Conservation (phyloP, 2,888 invertebrate genomes). For the Clunio marinus region DNA sequence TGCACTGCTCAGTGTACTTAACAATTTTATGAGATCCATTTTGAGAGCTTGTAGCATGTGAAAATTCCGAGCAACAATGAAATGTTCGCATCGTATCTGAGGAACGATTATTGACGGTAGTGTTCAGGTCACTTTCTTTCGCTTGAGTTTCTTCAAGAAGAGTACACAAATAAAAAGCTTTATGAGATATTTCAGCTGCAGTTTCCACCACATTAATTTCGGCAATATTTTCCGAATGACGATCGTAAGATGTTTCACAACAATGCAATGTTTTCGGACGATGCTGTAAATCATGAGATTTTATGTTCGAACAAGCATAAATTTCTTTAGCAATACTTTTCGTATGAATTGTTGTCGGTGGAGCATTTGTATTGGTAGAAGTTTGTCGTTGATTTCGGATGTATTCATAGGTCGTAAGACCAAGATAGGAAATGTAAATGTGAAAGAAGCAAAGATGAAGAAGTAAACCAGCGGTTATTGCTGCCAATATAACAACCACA, state of each 20-base stretch:
- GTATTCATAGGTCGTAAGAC: constrained; percentile 87
- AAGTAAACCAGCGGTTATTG: constrained; percentile 70
- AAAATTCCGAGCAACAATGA: constrained; percentile 52
- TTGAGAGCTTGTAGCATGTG: constrained; percentile 41
- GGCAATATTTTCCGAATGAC: not conserved
- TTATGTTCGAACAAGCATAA: constrained; percentile 49
- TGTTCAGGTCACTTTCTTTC: constrained; percentile 44
- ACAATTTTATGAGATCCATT: constrained; percentile 42
- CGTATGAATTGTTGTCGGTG: constrained; percentile 45
- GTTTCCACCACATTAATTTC: not conserved
- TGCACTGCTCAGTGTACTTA: constrained; percentile 50
- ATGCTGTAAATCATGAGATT: constrained; percentile 40
- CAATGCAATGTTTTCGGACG: constrained; percentile 51
- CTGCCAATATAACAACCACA: constrained; percentile 65
- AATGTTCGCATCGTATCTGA: constrained; percentile 45
- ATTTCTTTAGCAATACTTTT: constrained; percentile 44
- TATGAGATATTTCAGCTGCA: constrained; percentile 43
- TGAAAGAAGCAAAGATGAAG: constrained; percentile 84
- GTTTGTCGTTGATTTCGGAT: constrained; percentile 57
- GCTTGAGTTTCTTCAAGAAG: constrained; percentile 52
- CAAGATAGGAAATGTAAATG: constrained; percentile 77
- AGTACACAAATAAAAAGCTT: constrained; percentile 53
- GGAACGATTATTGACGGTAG: constrained; percentile 36
- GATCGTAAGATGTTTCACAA: constrained; percentile 51
- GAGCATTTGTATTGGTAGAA: constrained; percentile 41